phyloP scores from a whole-genome alignment of 2,888 invertebrate species.

The Dolichomitus sp. region DNA sequence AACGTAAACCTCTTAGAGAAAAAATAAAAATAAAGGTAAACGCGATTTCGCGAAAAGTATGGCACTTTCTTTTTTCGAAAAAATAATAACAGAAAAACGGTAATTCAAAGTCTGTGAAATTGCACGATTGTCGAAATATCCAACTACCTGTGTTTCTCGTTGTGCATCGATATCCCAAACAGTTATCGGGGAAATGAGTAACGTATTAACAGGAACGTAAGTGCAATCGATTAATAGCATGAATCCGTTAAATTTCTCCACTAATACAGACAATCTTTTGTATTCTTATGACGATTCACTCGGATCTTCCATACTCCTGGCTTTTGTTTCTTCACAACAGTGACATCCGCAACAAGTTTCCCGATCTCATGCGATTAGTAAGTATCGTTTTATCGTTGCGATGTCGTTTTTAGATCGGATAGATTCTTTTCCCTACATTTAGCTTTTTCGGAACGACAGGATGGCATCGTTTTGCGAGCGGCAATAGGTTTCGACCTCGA shows the following conservation, averaged over 20 bases:
- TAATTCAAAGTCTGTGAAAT: not conserved
- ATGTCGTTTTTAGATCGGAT: not conserved
- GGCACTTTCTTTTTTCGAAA: not conserved
- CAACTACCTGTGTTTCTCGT: constrained; percentile 28
- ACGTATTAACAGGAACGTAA: constrained; percentile 50
- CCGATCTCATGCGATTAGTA: constrained; percentile 95
- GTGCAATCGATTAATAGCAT: constrained; percentile 46
- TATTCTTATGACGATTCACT: constrained; percentile 75
- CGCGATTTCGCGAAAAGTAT: not conserved
- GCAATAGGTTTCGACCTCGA: constrained; percentile 95
- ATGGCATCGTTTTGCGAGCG: constrained; percentile 94
- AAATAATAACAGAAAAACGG: not conserved
- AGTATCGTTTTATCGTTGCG: constrained; percentile 85
- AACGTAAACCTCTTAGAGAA: constrained; percentile 83
- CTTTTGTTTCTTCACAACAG: constrained; percentile 91
- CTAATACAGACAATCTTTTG: constrained; percentile 62
- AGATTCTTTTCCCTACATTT: not conserved
- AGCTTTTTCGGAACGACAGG: constrained; percentile 87
- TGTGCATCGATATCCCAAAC: constrained; percentile 29
- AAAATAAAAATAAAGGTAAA: not conserved
- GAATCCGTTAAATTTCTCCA: constrained; percentile 42
- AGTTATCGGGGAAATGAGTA: constrained; percentile 57
- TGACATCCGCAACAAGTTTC: constrained; percentile 95
- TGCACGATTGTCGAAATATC: constrained; percentile 13
- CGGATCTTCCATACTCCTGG: constrained; percentile 81